phyloP scores from a whole-genome alignment of 2,888 invertebrate species.

The Nyleta sp. region DNA sequence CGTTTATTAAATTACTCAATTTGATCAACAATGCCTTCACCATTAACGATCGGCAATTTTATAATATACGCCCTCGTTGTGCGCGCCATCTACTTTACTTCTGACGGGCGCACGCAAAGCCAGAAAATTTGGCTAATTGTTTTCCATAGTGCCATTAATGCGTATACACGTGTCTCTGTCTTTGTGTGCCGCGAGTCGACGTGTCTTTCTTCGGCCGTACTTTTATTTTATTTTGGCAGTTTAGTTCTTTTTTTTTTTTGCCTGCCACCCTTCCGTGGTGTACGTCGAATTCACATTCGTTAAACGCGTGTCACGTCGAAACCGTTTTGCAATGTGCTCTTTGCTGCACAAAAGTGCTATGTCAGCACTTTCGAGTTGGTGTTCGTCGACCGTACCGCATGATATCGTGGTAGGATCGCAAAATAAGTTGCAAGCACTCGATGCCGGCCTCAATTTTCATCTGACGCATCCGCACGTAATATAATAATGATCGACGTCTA shows the following conservation, averaged over 20 bases:
- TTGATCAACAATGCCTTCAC: too few species aligned
- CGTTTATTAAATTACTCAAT: too few species aligned
- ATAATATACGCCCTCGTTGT: background rate
- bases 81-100: background rate
- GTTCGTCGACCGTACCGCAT: slow-evolving; percentile 53
- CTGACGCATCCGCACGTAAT: slow-evolving; percentile 52
- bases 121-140: slow-evolving; percentile 36
- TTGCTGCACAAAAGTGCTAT: slow-evolving; percentile 53
- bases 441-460: slow-evolving; percentile 58
- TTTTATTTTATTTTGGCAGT: too few species aligned
- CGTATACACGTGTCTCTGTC: too few species aligned
- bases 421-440: slow-evolving; percentile 63
- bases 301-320: slow-evolving; percentile 60
- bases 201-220: too few species aligned
- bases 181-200: too few species aligned
- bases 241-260: slow-evolving; percentile 43
- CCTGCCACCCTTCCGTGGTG: slow-evolving; percentile 12
- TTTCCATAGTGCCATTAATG: slow-evolving; percentile 8
- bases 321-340: slow-evolving; percentile 60
- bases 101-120: background rate
- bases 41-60: too few species aligned
- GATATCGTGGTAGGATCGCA: slow-evolving; percentile 57
- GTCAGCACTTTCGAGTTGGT: slow-evolving; percentile 55
- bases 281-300: slow-evolving; percentile 56
- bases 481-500: slow-evolving; percentile 54